These are phyloP conservation scores for Schizopygopsis pylzovi DNA, from an alignment of 2,797 vertebrate genomes.

Conservation along the genomic window DNA sequence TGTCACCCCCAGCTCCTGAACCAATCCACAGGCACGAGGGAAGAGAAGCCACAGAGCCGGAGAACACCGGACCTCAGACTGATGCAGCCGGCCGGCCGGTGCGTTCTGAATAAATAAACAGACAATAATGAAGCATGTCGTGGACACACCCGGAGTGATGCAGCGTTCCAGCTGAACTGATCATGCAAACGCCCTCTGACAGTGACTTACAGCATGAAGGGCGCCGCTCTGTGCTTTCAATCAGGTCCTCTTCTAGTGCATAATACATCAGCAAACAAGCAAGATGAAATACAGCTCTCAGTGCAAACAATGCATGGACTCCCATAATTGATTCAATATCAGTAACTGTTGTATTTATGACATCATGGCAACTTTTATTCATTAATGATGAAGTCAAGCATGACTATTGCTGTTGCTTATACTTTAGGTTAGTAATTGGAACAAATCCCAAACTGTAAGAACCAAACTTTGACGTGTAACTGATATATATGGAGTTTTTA, in stretches of 20 bases:
- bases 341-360: neutral
- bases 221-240: constrained; percentile 10
- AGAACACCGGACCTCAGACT: constrained; percentile 33
- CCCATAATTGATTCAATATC: neutral
- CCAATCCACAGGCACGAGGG: constrained; percentile 31
- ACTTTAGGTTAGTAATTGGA: neutral
- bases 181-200: constrained; percentile 38
- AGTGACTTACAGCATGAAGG: constrained; percentile 49
- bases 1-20: constrained; percentile 44
- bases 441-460: neutral
- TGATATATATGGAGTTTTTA: neutral
- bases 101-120: constrained; percentile 26
- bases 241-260: constrained; percentile 7
- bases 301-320: neutral
- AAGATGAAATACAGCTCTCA: too few relatives aligned
- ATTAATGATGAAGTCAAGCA: neutral
- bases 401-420: neutral
- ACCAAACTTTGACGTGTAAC: neutral
- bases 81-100: neutral
- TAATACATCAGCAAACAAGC: neutral
- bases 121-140: constrained; percentile 29
- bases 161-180: constrained; percentile 22
- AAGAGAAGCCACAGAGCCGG: constrained; percentile 25
- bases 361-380: neutral
- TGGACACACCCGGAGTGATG: constrained; percentile 14